phyloP scores from a whole-genome alignment of 2,888 invertebrate species.

The Agriotes lineatus region DNA sequence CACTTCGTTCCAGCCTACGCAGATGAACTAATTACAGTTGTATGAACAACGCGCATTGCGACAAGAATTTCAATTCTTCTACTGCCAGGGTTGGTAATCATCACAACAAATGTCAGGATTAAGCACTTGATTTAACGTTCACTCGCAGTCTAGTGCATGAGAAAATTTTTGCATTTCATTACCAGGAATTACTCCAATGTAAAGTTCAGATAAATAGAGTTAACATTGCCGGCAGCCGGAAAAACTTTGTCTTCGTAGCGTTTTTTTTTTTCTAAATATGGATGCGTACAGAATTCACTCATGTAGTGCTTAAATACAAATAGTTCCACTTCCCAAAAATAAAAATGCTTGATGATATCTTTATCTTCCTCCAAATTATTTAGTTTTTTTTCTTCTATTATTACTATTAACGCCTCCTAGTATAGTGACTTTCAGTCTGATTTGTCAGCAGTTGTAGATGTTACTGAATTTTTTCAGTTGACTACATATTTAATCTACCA shows the following conservation, averaged over 20 bases:
- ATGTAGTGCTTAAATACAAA: neutral
- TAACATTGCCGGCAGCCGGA: neutral
- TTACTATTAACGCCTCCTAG: too few species aligned
- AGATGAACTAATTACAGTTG: neutral
- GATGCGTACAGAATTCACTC: neutral
- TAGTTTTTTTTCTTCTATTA: too few species aligned
- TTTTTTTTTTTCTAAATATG: neutral
- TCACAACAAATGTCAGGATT: neutral
- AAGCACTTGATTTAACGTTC: neutral
- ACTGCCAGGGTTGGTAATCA: neutral
- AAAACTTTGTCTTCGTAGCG: neutral
- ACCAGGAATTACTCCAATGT: neutral
- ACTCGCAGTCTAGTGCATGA: neutral
- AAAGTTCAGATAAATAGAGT: neutral
- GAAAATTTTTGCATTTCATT: constrained; percentile 4
- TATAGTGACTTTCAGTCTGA: too few species aligned
- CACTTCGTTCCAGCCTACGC: neutral
- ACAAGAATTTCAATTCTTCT: neutral
- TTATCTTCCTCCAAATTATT: too few species aligned
- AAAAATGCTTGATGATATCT: too few species aligned
- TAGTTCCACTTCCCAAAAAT: too few species aligned
- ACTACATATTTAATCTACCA: too few species aligned
- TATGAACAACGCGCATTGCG: neutral
- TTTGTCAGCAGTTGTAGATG: too few species aligned
- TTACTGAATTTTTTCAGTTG: too few species aligned